Conservation (phyloP, 2,888 invertebrate species). For the Trimorus sp. region DNA sequence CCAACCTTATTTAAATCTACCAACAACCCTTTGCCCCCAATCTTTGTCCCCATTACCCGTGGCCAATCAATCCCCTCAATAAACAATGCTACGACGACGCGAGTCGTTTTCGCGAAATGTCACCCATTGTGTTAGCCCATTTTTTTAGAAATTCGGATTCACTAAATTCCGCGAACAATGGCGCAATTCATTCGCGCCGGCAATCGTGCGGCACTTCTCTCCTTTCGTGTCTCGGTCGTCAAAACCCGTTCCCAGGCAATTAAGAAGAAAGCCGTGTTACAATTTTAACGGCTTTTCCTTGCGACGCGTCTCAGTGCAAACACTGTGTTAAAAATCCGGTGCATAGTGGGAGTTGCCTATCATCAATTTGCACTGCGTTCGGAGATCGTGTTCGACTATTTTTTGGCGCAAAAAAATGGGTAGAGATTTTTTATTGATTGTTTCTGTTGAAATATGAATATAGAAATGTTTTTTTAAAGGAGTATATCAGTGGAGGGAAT, state of each 20-base stretch:
- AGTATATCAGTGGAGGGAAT: too few species aligned
- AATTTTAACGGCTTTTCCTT: constrained; percentile 34
- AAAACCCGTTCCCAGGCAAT: constrained; percentile 40
- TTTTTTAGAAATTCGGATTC: constrained; percentile 22
- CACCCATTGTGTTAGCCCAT: constrained; percentile 25
- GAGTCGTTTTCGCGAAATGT: constrained; percentile 23
- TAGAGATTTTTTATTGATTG: too few species aligned
- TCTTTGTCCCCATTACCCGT: too few species aligned
- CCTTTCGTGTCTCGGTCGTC: constrained; percentile 12
- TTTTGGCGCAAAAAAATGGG: too few species aligned
- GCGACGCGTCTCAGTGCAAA: not conserved
- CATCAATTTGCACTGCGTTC: too few species aligned
- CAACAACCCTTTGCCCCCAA: too few species aligned
- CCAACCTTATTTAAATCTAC: too few species aligned
- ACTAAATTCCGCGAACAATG: constrained; percentile 23
- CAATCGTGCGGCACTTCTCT: not conserved
- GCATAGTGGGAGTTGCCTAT: too few species aligned
- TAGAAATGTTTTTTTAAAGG: too few species aligned
- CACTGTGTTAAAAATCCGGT: too few species aligned
- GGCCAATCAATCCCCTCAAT: not conserved
- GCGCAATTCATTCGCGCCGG: constrained; percentile 5
- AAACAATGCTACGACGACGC: constrained; percentile 28
- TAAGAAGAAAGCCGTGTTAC: constrained; percentile 43
- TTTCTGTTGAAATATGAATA: too few species aligned
- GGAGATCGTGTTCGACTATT: too few species aligned